These are phyloP conservation scores for Trinectes maculatus DNA, from an alignment of 2,113 vertebrate genomes.

Conservation along the genomic window DNA sequence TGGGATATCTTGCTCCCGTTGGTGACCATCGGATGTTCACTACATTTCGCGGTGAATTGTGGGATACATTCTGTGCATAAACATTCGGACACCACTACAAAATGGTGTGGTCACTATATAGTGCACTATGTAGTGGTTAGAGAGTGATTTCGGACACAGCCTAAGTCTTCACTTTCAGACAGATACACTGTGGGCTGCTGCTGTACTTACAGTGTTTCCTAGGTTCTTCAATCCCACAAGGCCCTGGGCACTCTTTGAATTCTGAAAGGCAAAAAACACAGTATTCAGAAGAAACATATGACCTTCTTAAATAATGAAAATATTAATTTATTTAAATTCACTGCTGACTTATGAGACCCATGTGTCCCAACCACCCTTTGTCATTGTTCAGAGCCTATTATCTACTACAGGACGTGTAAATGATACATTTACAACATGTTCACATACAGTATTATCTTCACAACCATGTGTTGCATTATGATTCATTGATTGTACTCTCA, in stretches of 20 bases:
- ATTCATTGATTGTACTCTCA: not conserved
- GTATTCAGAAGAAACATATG: not conserved
- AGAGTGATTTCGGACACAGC: too few species aligned
- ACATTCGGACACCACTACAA: too few species aligned
- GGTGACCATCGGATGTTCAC: too few species aligned
- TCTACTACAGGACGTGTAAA: not conserved
- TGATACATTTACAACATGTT: not conserved
- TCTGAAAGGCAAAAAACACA: constrained; percentile 81
- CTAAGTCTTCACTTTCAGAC: too few species aligned
- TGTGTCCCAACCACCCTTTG: not conserved
- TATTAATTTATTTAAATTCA: not conserved
- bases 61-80: too few species aligned
- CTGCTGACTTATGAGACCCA: not conserved
- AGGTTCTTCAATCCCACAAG: constrained; percentile 96
- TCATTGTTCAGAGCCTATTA: not conserved
- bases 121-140: too few species aligned
- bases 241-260: constrained; percentile 92
- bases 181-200: not conserved
- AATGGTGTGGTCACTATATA: too few species aligned
- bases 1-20: too few species aligned
- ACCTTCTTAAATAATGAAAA: not conserved
- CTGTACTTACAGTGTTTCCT: constrained; percentile 93
- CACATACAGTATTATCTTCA: not conserved
- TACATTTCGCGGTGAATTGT: too few species aligned
- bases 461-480: too few species aligned